phyloP scores from a whole-genome alignment of 2,113 vertebrate species.

The Carassius auratus region DNA sequence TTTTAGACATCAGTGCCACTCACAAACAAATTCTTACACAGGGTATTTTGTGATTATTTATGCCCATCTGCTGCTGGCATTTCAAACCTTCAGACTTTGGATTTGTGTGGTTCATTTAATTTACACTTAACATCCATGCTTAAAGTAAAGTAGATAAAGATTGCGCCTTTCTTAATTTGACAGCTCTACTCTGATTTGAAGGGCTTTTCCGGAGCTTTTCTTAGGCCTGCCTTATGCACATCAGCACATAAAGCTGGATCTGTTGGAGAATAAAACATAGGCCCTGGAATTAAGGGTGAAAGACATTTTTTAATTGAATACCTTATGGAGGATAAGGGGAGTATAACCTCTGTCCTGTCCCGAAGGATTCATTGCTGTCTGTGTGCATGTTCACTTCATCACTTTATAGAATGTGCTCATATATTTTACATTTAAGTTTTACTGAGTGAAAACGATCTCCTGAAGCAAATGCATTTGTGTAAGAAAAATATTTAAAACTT shows the following conservation, averaged over 20 bases:
- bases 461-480: no score
- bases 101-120: not conserved
- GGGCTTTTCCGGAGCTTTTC: not conserved
- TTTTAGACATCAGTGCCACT: slow-evolving; percentile 1
- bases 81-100: not conserved
- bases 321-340: not conserved
- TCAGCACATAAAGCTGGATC: not conserved
- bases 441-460: not conserved
- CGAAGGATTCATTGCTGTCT: not conserved
- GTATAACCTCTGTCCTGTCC: not conserved
- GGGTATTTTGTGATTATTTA: slow-evolving; percentile 19
- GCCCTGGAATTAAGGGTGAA: slow-evolving; percentile 3
- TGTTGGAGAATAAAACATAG: slow-evolving; percentile 2
- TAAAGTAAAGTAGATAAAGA: not conserved
- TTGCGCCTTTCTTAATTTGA: not conserved
- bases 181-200: not conserved
- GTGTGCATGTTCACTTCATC: not conserved
- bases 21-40: not conserved
- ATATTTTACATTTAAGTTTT: not conserved
- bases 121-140: not conserved
- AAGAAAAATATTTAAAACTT: no score
- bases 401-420: not conserved
- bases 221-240: not conserved
- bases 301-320: slow-evolving; percentile 14
- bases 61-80: not conserved